Base-by-base conservation (phyloP, 2,113 vertebrate genomes). In the Mormyrus iriodes region DNA sequence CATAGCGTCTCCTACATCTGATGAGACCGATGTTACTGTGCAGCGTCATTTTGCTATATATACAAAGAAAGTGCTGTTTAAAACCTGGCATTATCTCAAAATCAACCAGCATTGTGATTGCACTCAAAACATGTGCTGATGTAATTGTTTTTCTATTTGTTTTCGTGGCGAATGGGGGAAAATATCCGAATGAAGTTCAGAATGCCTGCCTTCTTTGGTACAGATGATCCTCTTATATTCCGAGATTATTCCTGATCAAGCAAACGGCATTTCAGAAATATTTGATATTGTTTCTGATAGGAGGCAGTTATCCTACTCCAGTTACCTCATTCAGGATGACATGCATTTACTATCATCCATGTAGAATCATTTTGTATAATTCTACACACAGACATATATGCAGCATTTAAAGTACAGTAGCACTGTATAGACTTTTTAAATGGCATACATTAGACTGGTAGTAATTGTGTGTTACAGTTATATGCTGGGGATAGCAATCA, bases 351-450 rank as follows among this genome's bases (percentile, higher is more conserved):
- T 42, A 39, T 15, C 35, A 42, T 35, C 73, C 73, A 79, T 39
- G 73, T 39, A 39, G 73, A 79, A 42, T 79, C 31, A 42, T 42
- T 79, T 42, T 35, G 8, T 19, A 79, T 79, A 39, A 39, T 42
- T 42, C 13, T 7, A 6, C 73, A 42, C 15, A 17, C 19, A 79
- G 13, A 79, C 39, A 42, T 79, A 39, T 79, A 69, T 69, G 61
- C 13, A 31, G 31, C 42, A 79, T 39, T 79, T 79, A 79, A 79
- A 79, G 35, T 39, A 79, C 17, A 79, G 15, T 79, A 79, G 73
- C n/a, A n/a, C n/a, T n/a, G n/a, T 39, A 79, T 79, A 19, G 73
- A 79, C 73, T 79, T 76, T 39, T 76, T 76, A 76, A 76, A 76
- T 76, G 69, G 31, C 69, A 39, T 76, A 31, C 69, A 85, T 48